phyloP scores from a whole-genome alignment of 2,888 invertebrate species.

The Augochlorella aurata region DNA sequence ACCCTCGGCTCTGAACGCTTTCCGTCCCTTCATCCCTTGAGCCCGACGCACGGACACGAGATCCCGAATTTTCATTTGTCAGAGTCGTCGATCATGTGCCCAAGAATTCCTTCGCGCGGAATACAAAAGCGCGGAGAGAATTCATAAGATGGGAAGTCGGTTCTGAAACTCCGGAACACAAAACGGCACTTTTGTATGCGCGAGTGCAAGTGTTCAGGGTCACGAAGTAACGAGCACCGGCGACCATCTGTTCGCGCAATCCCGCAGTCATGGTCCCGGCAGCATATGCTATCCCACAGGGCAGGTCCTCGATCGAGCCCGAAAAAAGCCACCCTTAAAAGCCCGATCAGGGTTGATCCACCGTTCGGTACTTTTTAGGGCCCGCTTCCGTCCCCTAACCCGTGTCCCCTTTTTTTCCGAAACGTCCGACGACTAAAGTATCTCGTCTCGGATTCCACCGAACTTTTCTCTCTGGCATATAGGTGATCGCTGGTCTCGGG shows the following conservation, averaged over 20 bases:
- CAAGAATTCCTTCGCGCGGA: neutral
- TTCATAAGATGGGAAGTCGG: neutral
- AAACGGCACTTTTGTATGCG: neutral
- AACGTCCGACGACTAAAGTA: conserved; percentile 33
- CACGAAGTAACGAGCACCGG: neutral
- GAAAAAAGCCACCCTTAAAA: conserved; percentile 6
- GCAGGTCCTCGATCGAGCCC: too few relatives aligned
- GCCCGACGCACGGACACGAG: too few relatives aligned
- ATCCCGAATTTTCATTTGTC: too few relatives aligned
- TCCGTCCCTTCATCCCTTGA: too few relatives aligned
- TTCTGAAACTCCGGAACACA: neutral
- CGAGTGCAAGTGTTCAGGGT: neutral
- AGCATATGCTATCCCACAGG: neutral
- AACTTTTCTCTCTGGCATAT: conserved; percentile 42
- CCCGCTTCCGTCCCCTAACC: neutral
- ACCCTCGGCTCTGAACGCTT: too few relatives aligned
- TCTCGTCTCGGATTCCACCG: conserved; percentile 48
- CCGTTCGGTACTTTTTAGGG: neutral
- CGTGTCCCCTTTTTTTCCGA: conserved; percentile 11
- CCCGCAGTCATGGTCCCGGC: neutral
- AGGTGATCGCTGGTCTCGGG: conserved; percentile 53
- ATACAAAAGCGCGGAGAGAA: neutral
- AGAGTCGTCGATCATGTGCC: too few relatives aligned
- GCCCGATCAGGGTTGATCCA: conserved; percentile 25
- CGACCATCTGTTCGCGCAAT: neutral